Evolutionary conservation across 2,888 invertebrate genomes (phyloP), one percentile per base, ranked within the genome.

Genomic region (Caenorhabditis panamensis): DNA sequence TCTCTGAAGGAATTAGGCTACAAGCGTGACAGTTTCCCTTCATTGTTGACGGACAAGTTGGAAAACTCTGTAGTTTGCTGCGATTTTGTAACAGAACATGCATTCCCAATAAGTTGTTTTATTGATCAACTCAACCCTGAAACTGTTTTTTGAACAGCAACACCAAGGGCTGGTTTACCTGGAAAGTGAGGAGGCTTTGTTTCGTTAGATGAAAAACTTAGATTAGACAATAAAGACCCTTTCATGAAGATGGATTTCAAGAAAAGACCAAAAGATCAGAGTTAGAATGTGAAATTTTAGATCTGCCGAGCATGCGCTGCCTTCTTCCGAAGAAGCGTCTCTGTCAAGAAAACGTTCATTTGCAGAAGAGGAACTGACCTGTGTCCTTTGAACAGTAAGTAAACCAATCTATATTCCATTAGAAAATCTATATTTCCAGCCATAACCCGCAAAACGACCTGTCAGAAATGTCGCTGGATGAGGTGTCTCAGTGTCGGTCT

Each of bases 271-370:
- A 0, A 67, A 44, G 24, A 28, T 24, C 41, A n/a, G n/a, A n/a
- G n/a, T n/a, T n/a, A n/a, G n/a, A n/a, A n/a, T n/a, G n/a, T n/a
- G n/a, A n/a, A n/a, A n/a, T 64, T 80, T 31, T 76, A 80, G 80
- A 69, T 80, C n/a, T 82, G 81, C 28, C 77, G 81, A 28, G 81
- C 81, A 49, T 82, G 81, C 53, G 81, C 81, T 9, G 81, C 81
- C 24, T 82, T 82, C 59, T 82, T 82, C 63, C 72, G 81, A 13
- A 49, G 81, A 68, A 66, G 66, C 44, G 81, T 82, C 8, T 51
- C 41, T 6, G 71, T 69, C 44, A 72, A 77, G 47, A 82, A 82
- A 53, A 61, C 66, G 24, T 82, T 82, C 59, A 77, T 82, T 6
- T 82, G 81, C 44, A 54, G 81, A 68, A 22, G 81, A 44, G 81